Evolutionary conservation across 2,888 invertebrate species (phyloP), one percentile per base, ranked within the genome.

Genomic region (Polylopha cassiicola): DNA sequence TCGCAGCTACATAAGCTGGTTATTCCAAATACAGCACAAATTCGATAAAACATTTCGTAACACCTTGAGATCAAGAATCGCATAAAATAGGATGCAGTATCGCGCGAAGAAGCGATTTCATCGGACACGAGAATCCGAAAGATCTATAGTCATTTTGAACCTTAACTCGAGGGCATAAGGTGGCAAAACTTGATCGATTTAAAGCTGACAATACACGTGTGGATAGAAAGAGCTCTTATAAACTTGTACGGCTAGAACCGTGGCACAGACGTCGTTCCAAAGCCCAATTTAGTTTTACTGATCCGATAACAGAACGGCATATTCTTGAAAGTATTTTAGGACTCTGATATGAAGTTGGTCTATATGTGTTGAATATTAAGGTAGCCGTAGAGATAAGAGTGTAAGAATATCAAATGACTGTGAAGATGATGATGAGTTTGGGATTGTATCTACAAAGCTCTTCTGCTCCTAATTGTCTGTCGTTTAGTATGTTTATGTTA

Each of bases 241-340:
- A 36, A 36, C 30, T 36, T 21, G 41, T 36, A 34, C 15, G 23
- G 29, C 28, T 36, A 30, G 34, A 30, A 41, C 30, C 36, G 30
- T 30, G 21, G 29, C 33, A 10, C 39, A 29, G 39, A 39, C 34
- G 29, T 33, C 27, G 27, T 28, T 34, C 33, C 23, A 15, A 29
- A 17, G 29, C 29, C 33, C 34, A 39, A 39, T 39, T 39, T 29
- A 34, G 33, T 39, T 39, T 39, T 29, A 33, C 33, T 23, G 33
- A 39, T 39, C 29, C 39, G 33, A 39, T 39, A 39, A 29, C 28
- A 33, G 23, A 34, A 34, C 28, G 39, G 39, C n/a, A n/a, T n/a
- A n/a, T n/a, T n/a, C n/a, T n/a, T 34, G 39, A 33, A 32, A 20
- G 27, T 23, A 15, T 34, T 33, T 34, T 39, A 17, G 28, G 9